phyloP scores from a whole-genome alignment of 1,140 invertebrate species.

The Drosophila chauvacae region DNA sequence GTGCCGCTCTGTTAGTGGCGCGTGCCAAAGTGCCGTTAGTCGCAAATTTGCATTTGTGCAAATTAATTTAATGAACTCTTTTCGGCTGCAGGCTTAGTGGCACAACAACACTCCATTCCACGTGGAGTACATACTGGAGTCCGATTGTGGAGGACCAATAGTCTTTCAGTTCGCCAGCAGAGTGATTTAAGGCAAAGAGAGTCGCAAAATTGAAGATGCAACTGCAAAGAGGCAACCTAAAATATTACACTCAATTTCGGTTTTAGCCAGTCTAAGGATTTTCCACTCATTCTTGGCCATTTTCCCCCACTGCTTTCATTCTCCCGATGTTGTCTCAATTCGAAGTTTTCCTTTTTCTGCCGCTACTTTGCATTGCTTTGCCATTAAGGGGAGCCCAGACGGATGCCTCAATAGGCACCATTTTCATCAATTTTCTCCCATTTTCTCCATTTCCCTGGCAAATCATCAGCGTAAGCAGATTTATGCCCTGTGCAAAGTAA shows the following conservation, averaged over 20 bases:
- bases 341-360: conserved; percentile 17
- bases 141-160: conserved; percentile 38
- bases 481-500: conserved; percentile 51
- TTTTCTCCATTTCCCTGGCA: conserved; percentile 10
- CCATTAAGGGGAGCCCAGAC: conserved; percentile 20
- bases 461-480: conserved; percentile 65
- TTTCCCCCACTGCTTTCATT: background rate
- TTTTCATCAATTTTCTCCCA: conserved; percentile 8
- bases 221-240: background rate
- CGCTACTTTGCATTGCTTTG: conserved; percentile 34
- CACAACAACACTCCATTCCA: conserved; percentile 37
- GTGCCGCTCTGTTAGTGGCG: conserved; percentile 50
- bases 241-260: conserved; percentile 4
- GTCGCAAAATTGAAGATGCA: background rate
- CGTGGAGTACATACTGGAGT: conserved; percentile 12
- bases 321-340: conserved; percentile 25
- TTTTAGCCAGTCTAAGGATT: conserved; percentile 12
- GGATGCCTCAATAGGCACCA: conserved; percentile 27
- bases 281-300: conserved; percentile 2
- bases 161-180: conserved; percentile 36
- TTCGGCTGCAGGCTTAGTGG: conserved; percentile 64
- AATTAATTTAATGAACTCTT: conserved; percentile 82
- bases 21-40: conserved; percentile 78
- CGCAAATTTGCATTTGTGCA: conserved; percentile 79
- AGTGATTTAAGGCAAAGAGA: conserved; percentile 7